Percentiles rank a stretch among this genome's conserved stretches.
Evolutionary conservation across 1,140 invertebrate genomes (phyloP).

Genomic region (Cryptotermes secundus): DNA sequence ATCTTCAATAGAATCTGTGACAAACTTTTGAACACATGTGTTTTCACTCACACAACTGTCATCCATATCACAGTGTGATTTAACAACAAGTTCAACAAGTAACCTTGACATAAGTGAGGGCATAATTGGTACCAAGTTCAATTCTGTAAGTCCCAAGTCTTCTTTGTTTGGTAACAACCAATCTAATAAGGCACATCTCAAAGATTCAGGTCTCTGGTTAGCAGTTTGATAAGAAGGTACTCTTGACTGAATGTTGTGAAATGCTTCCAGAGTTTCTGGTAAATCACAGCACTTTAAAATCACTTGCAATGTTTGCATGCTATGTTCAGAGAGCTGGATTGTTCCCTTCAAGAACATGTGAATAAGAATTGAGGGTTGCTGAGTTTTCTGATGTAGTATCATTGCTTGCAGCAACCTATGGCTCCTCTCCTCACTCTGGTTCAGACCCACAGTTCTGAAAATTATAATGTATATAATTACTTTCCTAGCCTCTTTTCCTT

Average conservation of each 20-base stretch:
- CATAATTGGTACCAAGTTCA: background rate
- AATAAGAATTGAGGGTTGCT: slow-evolving; percentile 44
- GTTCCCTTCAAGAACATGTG: slow-evolving; percentile 47
- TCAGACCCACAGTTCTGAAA: slow-evolving; percentile 45
- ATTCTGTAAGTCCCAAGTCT: background rate
- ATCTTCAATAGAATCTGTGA: slow-evolving; percentile 19
- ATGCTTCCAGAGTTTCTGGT: background rate
- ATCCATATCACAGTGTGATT: background rate
- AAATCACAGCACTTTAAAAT: slow-evolving; percentile 22
- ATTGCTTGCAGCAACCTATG: slow-evolving; percentile 48
- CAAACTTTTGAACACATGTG: background rate
- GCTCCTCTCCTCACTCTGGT: slow-evolving; percentile 46
- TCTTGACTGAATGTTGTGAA: background rate
- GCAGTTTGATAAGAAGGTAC: background rate
- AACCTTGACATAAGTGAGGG: background rate
- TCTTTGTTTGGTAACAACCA: slow-evolving; percentile 16
- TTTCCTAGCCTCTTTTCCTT: background rate
- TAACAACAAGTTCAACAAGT: background rate
- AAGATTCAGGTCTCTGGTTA: background rate
- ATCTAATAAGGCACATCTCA: slow-evolving; percentile 26
- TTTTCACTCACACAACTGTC: too few species aligned
- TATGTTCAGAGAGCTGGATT: slow-evolving; percentile 45
- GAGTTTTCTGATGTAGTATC: slow-evolving; percentile 43
- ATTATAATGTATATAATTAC: slow-evolving; percentile 8
- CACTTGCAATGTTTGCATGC: slow-evolving; percentile 45